Conservation (phyloP, 2,797 vertebrate species). For the Sebastes hubbsi region DNA sequence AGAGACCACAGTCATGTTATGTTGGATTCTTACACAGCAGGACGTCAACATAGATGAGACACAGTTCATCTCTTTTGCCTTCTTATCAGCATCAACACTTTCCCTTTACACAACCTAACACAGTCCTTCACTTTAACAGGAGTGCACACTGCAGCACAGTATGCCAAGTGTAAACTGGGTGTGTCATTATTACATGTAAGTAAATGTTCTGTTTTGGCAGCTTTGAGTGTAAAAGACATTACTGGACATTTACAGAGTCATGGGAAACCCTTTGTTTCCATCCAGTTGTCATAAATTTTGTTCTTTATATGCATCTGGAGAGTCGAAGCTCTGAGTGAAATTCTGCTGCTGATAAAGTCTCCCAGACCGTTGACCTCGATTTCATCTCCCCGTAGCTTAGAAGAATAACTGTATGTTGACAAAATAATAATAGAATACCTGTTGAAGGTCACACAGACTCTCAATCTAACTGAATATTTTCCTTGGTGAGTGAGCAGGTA, state of each 20-base stretch:
- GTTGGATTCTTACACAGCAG: neutral
- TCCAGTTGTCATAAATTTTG: neutral
- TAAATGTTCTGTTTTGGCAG: constrained; percentile 10
- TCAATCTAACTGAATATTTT: no score
- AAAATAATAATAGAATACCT: neutral
- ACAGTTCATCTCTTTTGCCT: neutral
- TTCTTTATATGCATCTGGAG: constrained; percentile 8
- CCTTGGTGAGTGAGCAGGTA: no score
- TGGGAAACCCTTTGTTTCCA: constrained; percentile 19
- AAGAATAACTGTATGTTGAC: neutral
- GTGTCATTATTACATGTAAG: constrained; percentile 5
- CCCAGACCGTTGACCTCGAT: neutral
- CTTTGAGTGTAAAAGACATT: neutral
- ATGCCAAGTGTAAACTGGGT: neutral
- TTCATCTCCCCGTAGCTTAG: neutral
- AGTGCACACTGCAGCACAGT: neutral
- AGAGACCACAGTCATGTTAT: neutral
- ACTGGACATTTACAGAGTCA: constrained; percentile 9
- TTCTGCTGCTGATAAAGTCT: constrained; percentile 7
- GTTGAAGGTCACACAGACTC: neutral
- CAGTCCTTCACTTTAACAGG: neutral
- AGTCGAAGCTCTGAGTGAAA: neutral
- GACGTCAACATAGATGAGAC: neutral
- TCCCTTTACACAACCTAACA: neutral
- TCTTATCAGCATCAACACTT: neutral